A percentile compares a stretch with the other conserved stretches of the same genome.
These are phyloP conservation scores for Ondatra zibethicus DNA, from an alignment of 2,113 vertebrate genomes.

Conservation along the genomic window DNA sequence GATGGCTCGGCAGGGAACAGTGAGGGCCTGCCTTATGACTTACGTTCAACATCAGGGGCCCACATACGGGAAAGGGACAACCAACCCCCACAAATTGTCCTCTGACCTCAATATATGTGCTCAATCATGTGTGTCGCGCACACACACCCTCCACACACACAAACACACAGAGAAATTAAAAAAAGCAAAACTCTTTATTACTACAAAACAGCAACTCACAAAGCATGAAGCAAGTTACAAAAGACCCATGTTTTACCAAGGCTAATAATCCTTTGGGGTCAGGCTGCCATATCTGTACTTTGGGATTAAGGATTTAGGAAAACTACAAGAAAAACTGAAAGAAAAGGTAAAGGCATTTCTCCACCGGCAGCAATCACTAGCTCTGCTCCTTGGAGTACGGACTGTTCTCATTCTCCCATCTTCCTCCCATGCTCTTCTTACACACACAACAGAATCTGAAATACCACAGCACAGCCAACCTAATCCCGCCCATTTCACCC, in stretches of 20 bases:
- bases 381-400: not conserved
- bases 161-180: not conserved
- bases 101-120: not conserved
- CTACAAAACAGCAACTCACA: not conserved
- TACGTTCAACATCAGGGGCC: not conserved
- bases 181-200: constrained; percentile 14
- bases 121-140: not conserved
- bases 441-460: not conserved
- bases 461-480: not conserved
- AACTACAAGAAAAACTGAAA: constrained; percentile 19
- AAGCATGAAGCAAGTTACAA: not conserved
- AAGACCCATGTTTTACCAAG: constrained; percentile 20
- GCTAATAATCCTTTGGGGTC: not conserved
- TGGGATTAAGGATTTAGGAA: not conserved
- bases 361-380: not conserved
- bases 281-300: not conserved
- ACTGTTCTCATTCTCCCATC: not conserved
- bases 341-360: not conserved
- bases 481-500: constrained; percentile 7
- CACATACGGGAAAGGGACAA: not conserved
- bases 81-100: not conserved
- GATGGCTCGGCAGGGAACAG: not conserved
- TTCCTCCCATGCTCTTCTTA: not conserved
- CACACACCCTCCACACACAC: not conserved
- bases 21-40: not conserved